Evolutionary conservation across 2,888 invertebrate genomes (phyloP).

Genomic region (Drosophila longiperda): DNA sequence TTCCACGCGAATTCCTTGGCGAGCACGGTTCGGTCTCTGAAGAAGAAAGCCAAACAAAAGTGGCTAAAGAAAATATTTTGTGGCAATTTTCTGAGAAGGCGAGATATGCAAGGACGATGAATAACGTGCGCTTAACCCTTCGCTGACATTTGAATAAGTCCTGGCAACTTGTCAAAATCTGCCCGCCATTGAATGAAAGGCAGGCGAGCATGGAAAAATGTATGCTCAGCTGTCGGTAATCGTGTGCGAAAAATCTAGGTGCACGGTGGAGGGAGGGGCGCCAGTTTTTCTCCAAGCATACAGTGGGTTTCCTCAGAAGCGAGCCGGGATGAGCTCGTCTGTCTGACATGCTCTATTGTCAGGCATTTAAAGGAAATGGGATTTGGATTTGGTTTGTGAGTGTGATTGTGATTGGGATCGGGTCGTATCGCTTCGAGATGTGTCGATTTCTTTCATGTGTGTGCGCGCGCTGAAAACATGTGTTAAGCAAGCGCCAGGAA

Average conservation of each 20-base stretch:
- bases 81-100: constrained; percentile 52
- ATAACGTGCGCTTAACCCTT: constrained; percentile 67
- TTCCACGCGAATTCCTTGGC: constrained; percentile 10
- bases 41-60: constrained; percentile 48
- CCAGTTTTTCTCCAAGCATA: constrained; percentile 1
- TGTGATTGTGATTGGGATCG: constrained; percentile 16
- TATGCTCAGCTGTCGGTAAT: constrained; percentile 73
- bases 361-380: constrained; percentile 66
- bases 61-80: constrained; percentile 76
- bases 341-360: constrained; percentile 61
- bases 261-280: background rate
- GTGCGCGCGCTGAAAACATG: constrained; percentile 46
- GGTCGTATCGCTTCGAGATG: background rate
- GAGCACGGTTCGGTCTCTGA: constrained; percentile 2
- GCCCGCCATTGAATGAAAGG: constrained; percentile 52
- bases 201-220: constrained; percentile 69
- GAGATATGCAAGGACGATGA: constrained; percentile 16
- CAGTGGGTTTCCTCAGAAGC: constrained; percentile 34
- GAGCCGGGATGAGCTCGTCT: constrained; percentile 40
- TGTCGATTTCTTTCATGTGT: background rate
- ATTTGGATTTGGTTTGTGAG: constrained; percentile 35
- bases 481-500: constrained; percentile 68
- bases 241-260: constrained; percentile 73
- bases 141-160: constrained; percentile 78
- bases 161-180: constrained; percentile 78